Conservation (phyloP, 1,140 invertebrate species). For the Hirudo medicinalis region DNA sequence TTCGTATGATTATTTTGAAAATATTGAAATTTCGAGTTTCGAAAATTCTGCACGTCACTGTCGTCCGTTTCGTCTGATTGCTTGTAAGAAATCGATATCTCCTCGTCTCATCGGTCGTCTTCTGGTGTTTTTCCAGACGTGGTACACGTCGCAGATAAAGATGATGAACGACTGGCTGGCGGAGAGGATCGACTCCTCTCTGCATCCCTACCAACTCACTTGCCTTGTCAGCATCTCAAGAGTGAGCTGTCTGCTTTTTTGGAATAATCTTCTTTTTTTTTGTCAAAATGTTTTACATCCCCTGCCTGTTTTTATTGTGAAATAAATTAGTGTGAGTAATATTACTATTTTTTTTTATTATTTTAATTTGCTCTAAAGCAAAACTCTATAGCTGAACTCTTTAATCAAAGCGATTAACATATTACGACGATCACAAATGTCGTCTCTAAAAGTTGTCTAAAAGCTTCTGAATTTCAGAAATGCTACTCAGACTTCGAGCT, state of each 20-base stretch:
- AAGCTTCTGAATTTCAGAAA: conserved; percentile 55
- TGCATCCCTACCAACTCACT: conserved; percentile 91
- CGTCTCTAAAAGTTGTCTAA: no score
- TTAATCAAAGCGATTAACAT: no score
- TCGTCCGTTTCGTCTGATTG: background rate
- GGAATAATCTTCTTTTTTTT: background rate
- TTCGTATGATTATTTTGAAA: background rate
- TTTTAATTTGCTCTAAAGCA: no score
- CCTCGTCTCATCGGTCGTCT: background rate
- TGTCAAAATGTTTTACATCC: no score
- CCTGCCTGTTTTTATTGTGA: no score
- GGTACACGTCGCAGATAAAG: conserved; percentile 87
- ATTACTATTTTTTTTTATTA: no score
- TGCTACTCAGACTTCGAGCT: conserved; percentile 96
- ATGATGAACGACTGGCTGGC: conserved; percentile 87
- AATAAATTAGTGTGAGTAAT: no score
- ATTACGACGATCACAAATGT: no score
- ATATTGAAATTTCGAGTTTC: no score
- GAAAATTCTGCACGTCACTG: background rate
- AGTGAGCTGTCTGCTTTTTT: conserved; percentile 46
- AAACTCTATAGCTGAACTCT: no score
- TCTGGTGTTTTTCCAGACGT: conserved; percentile 50
- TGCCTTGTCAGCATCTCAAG: conserved; percentile 90
- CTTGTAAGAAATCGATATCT: background rate
- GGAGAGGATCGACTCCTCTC: conserved; percentile 78